Evolutionary conservation across 2,113 vertebrate genomes (phyloP), one percentile per base, ranked within the genome.

Genomic region (Ammodytes marinus): DNA sequence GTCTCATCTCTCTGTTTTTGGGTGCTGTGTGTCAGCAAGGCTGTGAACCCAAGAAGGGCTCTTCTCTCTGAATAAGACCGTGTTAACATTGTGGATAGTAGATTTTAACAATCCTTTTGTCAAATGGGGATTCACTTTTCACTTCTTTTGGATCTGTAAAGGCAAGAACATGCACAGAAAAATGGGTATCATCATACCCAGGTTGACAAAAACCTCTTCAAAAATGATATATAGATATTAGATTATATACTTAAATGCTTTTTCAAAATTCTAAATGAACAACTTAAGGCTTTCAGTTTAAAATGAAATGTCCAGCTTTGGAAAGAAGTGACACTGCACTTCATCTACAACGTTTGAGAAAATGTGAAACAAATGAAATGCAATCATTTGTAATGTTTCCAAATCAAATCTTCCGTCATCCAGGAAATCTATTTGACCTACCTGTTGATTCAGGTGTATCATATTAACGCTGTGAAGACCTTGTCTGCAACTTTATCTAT

Each of bases 31-130:
- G 91, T 91, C 75, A 93, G 60, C 59, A 94, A 77, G n/a, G 91
- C 91, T 14, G 93, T 83, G 68, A 94, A 88, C 17, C 93, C 93
- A 52, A 84, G 89, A 3, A 89, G 90, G 74, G 91, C 71, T 88
- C 89, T 89, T 75, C 91, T 91, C 72, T 94, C 92, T 37, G 91
- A 93, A 64, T 90, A 88, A 63, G 91, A 93, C 58, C 87, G 84
- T 81, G 83, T 45, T 37, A 92, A 84, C 93, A 92, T 94, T 17
- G 40, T 85, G 15, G 50, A 47, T 1, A n/a, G 46, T 10, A 47
- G 76, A 65, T 57, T 58, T 54, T 8, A 77, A 74, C 5, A 75
- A 19, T 19, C 42, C 19, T 69, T 19, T 57, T 50, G 49, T 54
- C 46, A 40, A 65, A 46, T 55, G 49, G 4, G 6, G 68, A 43